Base-by-base conservation (phyloP, 2,888 invertebrate species). In the Micropterix aruncella region DNA sequence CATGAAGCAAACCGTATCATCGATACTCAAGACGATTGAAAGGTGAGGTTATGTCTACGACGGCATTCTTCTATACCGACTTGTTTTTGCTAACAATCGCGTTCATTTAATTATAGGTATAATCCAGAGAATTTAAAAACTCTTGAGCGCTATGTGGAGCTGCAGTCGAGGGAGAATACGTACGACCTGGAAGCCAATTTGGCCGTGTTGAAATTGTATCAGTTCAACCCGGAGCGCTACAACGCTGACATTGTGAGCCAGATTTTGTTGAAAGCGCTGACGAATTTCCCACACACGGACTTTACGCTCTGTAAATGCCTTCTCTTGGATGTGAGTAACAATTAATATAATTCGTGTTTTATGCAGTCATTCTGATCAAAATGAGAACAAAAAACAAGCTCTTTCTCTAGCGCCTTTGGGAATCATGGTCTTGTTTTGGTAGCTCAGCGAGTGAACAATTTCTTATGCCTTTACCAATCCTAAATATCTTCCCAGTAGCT, bases 291-390 rank as follows among this genome's bases (percentile, higher is more conserved):
- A 0, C 93, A 96, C 58, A 91, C 96, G 5, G 99, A 99, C 65
- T 96, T 97, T 60, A 92, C 94, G 40, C 73, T 99, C 51, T 99
- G 97, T 70, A 99, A 99, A 66, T 97, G 95, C 62, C 76, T 99
- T 45, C 74, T 99, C 47, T 83, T 89, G 51, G 87, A 90, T n/a
- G n/a, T n/a, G n/a, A n/a, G n/a, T n/a, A n/a, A n/a, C n/a, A n/a
- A n/a, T 46, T 38, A 38, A 2, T n/a, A 16, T 16, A 16, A 38
- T 38, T 7, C 16, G 14, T 38, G 16, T 38, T 7, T 7, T 38
- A 38, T 38, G n/a, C 38, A 14, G n/a, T 7, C 14, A 9, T 14
- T 12, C 40, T 40, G 7, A 9, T 40, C 5, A 40, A 12, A 40
- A 40, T 9, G 18, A 12, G 4, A 9, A 40, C 40, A 17, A 17